Evolutionary conservation across 2,113 vertebrate species (phyloP).

Genomic region (Macquaria australasica): DNA sequence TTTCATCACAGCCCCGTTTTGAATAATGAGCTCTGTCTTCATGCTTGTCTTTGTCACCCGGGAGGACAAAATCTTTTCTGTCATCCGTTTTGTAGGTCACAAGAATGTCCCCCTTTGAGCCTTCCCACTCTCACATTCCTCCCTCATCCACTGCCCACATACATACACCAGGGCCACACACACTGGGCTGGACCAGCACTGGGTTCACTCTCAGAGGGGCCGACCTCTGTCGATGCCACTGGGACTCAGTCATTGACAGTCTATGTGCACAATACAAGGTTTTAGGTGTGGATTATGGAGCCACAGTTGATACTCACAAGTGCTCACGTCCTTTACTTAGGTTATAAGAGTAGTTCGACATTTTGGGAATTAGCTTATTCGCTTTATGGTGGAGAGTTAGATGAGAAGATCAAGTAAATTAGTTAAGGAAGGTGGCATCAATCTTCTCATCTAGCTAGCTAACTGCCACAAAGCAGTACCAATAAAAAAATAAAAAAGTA

Average conservation of each 20-base stretch:
- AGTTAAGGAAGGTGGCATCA: too few species aligned
- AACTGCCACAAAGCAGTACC: too few species aligned
- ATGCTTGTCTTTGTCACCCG: conserved; percentile 47
- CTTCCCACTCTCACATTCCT: conserved; percentile 77
- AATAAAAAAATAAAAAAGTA: too few species aligned
- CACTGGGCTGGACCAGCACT: conserved; percentile 7
- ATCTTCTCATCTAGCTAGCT: too few species aligned
- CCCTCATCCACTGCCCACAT: conserved; percentile 59
- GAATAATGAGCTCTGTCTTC: conserved; percentile 59
- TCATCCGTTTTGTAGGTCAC: conserved; percentile 51
- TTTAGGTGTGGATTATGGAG: background rate
- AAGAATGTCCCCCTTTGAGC: conserved; percentile 73
- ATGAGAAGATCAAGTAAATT: too few species aligned
- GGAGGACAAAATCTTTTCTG: conserved; percentile 65
- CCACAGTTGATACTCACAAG: background rate
- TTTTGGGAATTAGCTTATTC: too few species aligned
- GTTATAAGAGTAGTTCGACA: too few species aligned
- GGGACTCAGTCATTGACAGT: background rate
- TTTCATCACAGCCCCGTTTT: conserved; percentile 38
- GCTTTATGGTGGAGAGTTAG: too few species aligned
- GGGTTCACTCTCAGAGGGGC: conserved; percentile 9
- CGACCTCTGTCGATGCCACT: conserved; percentile 27
- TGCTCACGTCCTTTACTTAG: background rate
- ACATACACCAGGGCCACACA: conserved; percentile 20
- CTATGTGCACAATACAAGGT: too few species aligned